Evolutionary conservation across 2,113 vertebrate species (phyloP), one percentile per base, ranked within the genome.

Genomic region (Zosterops borbonicus): DNA sequence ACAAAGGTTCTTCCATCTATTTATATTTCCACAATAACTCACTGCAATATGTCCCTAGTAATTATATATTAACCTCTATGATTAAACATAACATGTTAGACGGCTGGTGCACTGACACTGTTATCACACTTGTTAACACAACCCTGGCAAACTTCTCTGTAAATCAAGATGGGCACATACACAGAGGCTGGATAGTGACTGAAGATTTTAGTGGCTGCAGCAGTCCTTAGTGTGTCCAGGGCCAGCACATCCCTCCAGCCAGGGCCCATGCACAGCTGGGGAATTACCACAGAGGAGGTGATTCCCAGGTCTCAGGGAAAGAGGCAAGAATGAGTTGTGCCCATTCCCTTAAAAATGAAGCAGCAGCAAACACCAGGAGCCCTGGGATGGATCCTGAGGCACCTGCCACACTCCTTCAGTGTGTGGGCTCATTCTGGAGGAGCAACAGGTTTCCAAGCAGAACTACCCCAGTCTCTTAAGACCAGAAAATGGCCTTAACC

Each of bases 381-480:
- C 21, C 1, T 11, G 22, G 20, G 28, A 14, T 12, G 5, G 24
- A 12, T 24, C 9, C 9, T 62, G 50, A 80, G 31, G 15, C n/a
- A 56, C 9, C 20, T 56, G 21, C 14, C 52, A 11, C 2, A n/a
- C n/a, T n/a, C n/a, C n/a, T n/a, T n/a, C n/a, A 18, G 6, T 17
- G 10, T 21, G 3, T 47, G 52, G 16, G 7, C 35, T 41, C 0
- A 0, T 71, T 56, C 69, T 5, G 1, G 12, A 25, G 33, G 6
- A 52, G 9, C 35, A 60, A 13, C 27, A 85, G 8, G 4, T 74
- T 55, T 87, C 27, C 47, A 35, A 60, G 35, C n/a, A 64, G 42
- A 79, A 15, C 12, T 27, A 4, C 53, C 17, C 39, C 21, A 6
- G 1, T 21, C 14, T 58, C 47, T 42, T 58, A 55, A 49, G 27